These are phyloP conservation scores for Pachymerium ferrugineum DNA, from an alignment of 2,888 invertebrate species.

Conservation along the genomic window DNA sequence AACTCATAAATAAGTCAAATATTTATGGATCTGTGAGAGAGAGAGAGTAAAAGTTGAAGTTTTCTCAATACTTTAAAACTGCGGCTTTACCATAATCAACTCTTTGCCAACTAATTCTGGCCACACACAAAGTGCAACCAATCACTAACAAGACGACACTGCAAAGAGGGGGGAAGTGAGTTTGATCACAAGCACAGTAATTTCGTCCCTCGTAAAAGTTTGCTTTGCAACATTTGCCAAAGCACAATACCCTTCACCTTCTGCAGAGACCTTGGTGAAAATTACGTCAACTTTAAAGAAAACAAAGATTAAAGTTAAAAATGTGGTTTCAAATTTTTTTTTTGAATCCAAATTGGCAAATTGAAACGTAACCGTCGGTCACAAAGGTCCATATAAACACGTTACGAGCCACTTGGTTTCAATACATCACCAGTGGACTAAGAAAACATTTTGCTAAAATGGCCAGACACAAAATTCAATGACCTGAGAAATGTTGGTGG, in stretches of 20 bases:
- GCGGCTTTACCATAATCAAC: background rate
- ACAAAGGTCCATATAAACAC: background rate
- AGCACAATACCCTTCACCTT: background rate
- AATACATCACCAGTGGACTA: background rate
- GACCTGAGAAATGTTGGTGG: background rate
- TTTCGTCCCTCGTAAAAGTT: conserved; percentile 15
- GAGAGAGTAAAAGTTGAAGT: background rate
- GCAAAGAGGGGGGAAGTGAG: background rate
- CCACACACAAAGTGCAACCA: conserved; percentile 10
- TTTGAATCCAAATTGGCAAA: background rate
- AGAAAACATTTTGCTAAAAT: conserved; percentile 4
- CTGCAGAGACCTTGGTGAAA: background rate
- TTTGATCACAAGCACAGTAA: conserved; percentile 7
- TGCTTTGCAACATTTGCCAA: background rate
- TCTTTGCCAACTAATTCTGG: conserved; percentile 21
- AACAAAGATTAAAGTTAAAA: background rate
- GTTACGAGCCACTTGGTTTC: conserved; percentile 1
- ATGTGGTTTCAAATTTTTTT: background rate
- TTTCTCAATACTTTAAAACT: background rate
- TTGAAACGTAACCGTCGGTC: background rate
- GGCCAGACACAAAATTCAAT: conserved; percentile 17
- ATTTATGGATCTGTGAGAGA: background rate
- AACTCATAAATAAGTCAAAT: conserved; percentile 21
- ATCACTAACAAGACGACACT: conserved; percentile 5
- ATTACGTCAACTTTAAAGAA: conserved; percentile 7